Base-by-base conservation (phyloP, 2,113 vertebrate species). In the Notiomystis cincta region DNA sequence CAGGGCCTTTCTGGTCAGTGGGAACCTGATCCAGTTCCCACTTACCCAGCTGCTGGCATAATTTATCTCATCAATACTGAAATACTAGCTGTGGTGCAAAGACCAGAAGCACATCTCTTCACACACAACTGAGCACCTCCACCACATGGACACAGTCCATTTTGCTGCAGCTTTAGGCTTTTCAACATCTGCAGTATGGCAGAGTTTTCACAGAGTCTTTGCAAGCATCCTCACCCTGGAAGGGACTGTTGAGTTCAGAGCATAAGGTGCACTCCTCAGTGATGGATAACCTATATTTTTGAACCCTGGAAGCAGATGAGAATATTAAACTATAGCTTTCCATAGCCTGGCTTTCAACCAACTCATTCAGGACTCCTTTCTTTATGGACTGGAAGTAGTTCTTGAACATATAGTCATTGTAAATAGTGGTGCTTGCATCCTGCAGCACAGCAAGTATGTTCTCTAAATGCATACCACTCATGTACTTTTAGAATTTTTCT, bases 401-500 rank as follows among this genome's bases (percentile, higher is more conserved):
- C 24, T 40, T 88, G n/a, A 81, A 65, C 23, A 69, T 31, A 31
- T 0, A 65, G 27, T 38, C 20, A 47, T 2, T 72, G 8, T n/a
- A 78, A 88, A 75, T 25, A 57, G 6, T 28, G 19, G 22, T 57
- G 48, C 13, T 13, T 40, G 28, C 17, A 79, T 37, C 25, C 13
- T n/a, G n/a, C 45, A 81, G 24, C 27, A 56, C 27, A 50, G 4
- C 6, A 69, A 30, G 9, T 15, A 33, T 24, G 11, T 33, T 64
- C 27, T 64, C 42, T 44, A 85, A 82, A 60, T 13, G 17, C 8
- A 42, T 15, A 56, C 0, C 4, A 2, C 25, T 56, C 4, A 17
- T 2, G 4, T 0, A 0, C 50, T 65, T 37, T 58, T 18, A 28
- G 8, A 9, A 4, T n/a, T 51, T 71, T 51, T 21, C 5, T 31